These are phyloP conservation scores for Heptranchias perlo DNA, from an alignment of 2,113 vertebrate genomes.

Conservation along the genomic window DNA sequence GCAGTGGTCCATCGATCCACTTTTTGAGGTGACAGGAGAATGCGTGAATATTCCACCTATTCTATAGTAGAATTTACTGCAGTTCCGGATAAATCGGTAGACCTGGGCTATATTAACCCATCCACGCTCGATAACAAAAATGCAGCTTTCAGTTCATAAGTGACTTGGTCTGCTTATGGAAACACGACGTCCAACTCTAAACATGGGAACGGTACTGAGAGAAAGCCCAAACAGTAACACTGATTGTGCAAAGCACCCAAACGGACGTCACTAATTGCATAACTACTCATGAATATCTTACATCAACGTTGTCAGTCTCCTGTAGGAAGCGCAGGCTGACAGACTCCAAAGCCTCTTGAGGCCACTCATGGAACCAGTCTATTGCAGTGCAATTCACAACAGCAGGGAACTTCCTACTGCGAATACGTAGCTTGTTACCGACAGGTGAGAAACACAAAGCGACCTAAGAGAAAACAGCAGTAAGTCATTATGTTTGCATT, in stretches of 20 bases:
- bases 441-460: constrained; percentile 85
- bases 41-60: background rate
- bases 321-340: constrained; percentile 82
- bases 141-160: background rate
- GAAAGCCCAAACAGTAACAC: background rate
- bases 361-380: constrained; percentile 93
- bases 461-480: constrained; percentile 57
- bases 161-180: no score
- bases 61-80: background rate
- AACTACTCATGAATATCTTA: constrained; percentile 50
- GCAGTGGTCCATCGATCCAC: background rate
- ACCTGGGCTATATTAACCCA: background rate
- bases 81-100: background rate
- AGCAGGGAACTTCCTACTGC: constrained; percentile 83
- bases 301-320: constrained; percentile 69
- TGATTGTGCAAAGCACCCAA: background rate
- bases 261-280: no score
- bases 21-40: background rate
- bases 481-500: background rate
- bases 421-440: constrained; percentile 68
- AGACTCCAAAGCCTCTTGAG: constrained; percentile 77
- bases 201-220: background rate
- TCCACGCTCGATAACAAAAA: background rate
- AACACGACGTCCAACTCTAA: background rate
- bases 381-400: constrained; percentile 76